Percentiles rank a stretch among this genome's conserved stretches.
These are phyloP conservation scores for Oxyteleia sp. DNA, from an alignment of 2,888 invertebrate species.

Conservation along the genomic window DNA sequence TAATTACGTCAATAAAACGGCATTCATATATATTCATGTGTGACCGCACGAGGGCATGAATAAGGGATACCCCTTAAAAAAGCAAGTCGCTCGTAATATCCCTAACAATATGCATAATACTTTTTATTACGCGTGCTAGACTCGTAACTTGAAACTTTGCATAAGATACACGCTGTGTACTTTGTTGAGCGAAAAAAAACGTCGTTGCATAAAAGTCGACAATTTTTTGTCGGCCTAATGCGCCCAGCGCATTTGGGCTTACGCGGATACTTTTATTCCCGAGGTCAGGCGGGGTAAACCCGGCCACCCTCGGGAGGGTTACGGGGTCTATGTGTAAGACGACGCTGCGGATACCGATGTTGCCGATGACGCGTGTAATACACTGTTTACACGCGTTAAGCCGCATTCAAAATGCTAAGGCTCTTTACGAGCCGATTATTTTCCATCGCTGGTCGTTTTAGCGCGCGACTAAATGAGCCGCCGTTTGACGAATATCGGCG, in stretches of 20 bases:
- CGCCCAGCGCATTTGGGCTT: constrained; percentile 37
- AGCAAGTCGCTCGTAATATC: too few species aligned
- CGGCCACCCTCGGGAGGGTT: constrained; percentile 31
- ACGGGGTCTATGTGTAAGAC: constrained; percentile 40
- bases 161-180: constrained; percentile 56
- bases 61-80: too few species aligned
- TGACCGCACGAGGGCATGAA: too few species aligned
- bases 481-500: constrained; percentile 1
- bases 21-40: too few species aligned
- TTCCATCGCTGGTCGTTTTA: constrained; percentile 30
- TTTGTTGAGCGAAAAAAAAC: constrained; percentile 61
- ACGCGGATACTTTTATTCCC: constrained; percentile 49
- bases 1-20: too few species aligned
- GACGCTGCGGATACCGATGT: constrained; percentile 32
- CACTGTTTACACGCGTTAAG: constrained; percentile 44
- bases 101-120: too few species aligned
- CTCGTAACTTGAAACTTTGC: constrained; percentile 62
- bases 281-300: constrained; percentile 46
- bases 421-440: constrained; percentile 44
- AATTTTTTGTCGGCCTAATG: constrained; percentile 65
- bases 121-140: too few species aligned
- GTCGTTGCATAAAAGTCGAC: constrained; percentile 61
- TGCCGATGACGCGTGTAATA: constrained; percentile 50
- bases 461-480: constrained; percentile 15
- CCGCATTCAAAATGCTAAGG: constrained; percentile 35